Evolutionary conservation across 2,797 vertebrate species (phyloP).

Genomic region (Lepus townsendii): DNA sequence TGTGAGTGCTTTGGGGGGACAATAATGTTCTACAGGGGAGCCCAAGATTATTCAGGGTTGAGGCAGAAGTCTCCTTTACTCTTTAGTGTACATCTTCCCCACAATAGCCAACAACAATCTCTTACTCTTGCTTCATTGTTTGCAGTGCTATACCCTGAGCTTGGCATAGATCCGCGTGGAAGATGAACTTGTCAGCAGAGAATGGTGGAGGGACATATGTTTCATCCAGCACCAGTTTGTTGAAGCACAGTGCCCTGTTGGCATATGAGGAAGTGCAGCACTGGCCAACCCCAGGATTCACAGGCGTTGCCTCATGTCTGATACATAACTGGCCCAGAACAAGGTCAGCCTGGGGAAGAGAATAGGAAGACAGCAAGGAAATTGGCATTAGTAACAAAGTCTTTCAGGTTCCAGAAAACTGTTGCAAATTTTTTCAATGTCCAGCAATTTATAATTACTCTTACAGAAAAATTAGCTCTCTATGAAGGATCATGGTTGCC

Average conservation of each 20-base stretch:
- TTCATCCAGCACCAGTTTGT: conserved; percentile 76
- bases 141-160: conserved; percentile 71
- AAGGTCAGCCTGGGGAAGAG: conserved; percentile 75
- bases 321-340: conserved; percentile 78
- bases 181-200: conserved; percentile 78
- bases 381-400: not conserved
- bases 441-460: not conserved
- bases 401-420: not conserved
- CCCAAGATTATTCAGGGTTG: not conserved
- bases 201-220: conserved; percentile 74
- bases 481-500: not conserved
- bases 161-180: conserved; percentile 79
- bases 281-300: conserved; percentile 72
- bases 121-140: conserved; percentile 82
- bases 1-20: not conserved
- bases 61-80: not conserved
- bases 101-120: not conserved
- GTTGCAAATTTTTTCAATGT: not conserved
- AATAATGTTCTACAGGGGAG: not conserved
- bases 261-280: conserved; percentile 80
- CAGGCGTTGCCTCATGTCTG: conserved; percentile 54
- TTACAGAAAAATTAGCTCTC: not conserved
- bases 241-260: conserved; percentile 77
- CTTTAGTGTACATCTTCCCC: not conserved
- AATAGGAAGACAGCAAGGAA: not conserved